phyloP scores from a whole-genome alignment of 2,888 invertebrate genomes.

The Pherbina coryleti region DNA sequence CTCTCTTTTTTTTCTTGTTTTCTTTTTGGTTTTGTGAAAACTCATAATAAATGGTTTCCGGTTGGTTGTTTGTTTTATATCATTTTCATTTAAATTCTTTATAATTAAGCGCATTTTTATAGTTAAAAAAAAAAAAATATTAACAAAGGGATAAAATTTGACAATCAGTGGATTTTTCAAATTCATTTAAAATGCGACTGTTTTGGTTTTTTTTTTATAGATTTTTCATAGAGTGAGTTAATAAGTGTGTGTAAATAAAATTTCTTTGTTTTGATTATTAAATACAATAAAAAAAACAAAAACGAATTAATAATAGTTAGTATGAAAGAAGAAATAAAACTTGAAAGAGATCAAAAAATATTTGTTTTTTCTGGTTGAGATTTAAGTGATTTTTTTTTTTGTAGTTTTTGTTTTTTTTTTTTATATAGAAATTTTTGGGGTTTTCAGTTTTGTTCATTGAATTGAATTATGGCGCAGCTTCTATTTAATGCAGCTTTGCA shows the following conservation, averaged over 20 bases:
- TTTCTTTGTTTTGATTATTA: constrained; percentile 39
- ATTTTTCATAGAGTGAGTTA: constrained; percentile 19
- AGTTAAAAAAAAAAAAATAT: constrained; percentile 33
- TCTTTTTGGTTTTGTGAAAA: constrained; percentile 35
- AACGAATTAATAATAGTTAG: constrained; percentile 30
- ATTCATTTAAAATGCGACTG: constrained; percentile 25
- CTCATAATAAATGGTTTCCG: constrained; percentile 31
- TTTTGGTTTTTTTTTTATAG: constrained; percentile 10
- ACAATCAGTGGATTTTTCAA: constrained; percentile 14
- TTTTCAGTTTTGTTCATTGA: neutral
- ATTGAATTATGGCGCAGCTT: constrained; percentile 5
- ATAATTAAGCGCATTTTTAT: constrained; percentile 24
- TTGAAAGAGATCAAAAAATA: constrained; percentile 52
- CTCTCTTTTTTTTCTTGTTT: constrained; percentile 36
- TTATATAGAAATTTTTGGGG: constrained; percentile 20
- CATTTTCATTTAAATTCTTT: constrained; percentile 17
- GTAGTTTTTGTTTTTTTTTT: constrained; percentile 38
- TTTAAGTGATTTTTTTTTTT: constrained; percentile 38
- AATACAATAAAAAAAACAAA: constrained; percentile 40
- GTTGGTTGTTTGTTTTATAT: constrained; percentile 31
- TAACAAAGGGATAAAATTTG: constrained; percentile 21
- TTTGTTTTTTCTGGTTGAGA: constrained; percentile 43
- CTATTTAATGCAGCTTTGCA: constrained; percentile 46
- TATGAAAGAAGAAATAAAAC: constrained; percentile 46
- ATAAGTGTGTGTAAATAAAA: constrained; percentile 42